Evolutionary conservation across 1,140 invertebrate genomes (phyloP), one percentile per base, ranked within the genome.

Genomic region (Maniola jurtina): DNA sequence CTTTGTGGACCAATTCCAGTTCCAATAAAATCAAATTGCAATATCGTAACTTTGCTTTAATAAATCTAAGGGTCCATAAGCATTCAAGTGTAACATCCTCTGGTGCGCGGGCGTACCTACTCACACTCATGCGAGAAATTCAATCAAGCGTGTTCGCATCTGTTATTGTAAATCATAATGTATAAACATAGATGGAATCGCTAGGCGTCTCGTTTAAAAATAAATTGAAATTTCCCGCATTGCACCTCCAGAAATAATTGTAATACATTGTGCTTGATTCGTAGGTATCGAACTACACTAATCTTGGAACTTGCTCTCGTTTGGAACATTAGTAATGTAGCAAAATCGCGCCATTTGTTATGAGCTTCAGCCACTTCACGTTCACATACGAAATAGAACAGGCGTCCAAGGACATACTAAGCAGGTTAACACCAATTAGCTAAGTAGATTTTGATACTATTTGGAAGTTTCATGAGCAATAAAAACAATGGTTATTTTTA

Each of bases 341-440:
- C 10, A 36, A 7, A 3, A 45, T 5, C 42, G 1, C 42, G 42
- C 42, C 9, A 11, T 45, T 13, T 5, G 14, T 11, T 25, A 52
- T 25, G 16, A 16, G 14, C 47, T 25, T 50, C 14, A 34, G 40
- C 33, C 63, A 59, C 14, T 65, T 65, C 56, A 59, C 56, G 16
- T 59, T 50, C 38, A 0, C 10, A 47, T 64, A 52, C 63, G 58
- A 59, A 59, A 42, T 48, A 52, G 47, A 65, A 40, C 34, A 52
- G 13, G 42, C 63, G 13, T n/a, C 34, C 56, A 38, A 59, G 47
- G 63, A 10, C 48, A 50, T 36, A 64, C 40, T 71, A 70, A 56
- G 40, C 35, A 34, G 33, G 56, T 57, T 64, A 58, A 57, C 45
- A 14, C 45, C 10, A 14, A 38, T 48, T 50, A 34, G 34, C 55